Conservation (phyloP, 2,888 invertebrate species). For the Kryphioiulus occultus region DNA sequence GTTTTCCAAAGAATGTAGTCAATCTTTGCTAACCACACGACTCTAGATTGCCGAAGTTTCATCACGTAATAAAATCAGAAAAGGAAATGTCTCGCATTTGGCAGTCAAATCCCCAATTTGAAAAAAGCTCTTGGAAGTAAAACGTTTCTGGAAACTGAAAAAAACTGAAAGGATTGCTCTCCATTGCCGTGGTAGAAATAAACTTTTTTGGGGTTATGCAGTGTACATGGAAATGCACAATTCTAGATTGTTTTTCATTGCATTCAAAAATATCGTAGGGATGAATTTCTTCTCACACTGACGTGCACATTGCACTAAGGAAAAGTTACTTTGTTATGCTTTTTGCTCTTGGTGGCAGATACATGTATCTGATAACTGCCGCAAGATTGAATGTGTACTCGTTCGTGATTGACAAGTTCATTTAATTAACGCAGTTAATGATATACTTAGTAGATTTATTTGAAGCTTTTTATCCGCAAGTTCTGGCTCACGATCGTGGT, state of each 20-base stretch:
- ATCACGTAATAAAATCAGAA: slow-evolving; percentile 31
- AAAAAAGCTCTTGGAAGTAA: background rate
- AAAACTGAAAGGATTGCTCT: slow-evolving; percentile 8
- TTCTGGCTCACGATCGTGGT: background rate
- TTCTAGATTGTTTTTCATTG: no score
- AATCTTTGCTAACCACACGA: slow-evolving; percentile 10
- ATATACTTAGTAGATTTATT: background rate
- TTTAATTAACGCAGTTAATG: background rate
- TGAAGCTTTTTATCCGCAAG: background rate
- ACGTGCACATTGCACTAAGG: no score
- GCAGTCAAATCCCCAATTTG: background rate
- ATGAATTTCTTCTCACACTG: no score
- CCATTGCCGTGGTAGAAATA: background rate
- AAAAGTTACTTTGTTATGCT: no score
- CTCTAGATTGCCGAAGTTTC: background rate
- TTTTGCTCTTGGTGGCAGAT: no score
- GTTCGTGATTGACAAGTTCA: background rate
- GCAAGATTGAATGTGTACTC: background rate
- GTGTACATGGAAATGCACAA: background rate
- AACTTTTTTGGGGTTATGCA: background rate
- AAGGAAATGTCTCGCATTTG: slow-evolving; percentile 25
- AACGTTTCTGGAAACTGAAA: background rate
- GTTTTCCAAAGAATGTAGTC: slow-evolving; percentile 10
- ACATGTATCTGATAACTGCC: no score
- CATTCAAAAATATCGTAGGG: no score